phyloP scores from a whole-genome alignment of 1,140 invertebrate species.

The Papilio polytes region DNA sequence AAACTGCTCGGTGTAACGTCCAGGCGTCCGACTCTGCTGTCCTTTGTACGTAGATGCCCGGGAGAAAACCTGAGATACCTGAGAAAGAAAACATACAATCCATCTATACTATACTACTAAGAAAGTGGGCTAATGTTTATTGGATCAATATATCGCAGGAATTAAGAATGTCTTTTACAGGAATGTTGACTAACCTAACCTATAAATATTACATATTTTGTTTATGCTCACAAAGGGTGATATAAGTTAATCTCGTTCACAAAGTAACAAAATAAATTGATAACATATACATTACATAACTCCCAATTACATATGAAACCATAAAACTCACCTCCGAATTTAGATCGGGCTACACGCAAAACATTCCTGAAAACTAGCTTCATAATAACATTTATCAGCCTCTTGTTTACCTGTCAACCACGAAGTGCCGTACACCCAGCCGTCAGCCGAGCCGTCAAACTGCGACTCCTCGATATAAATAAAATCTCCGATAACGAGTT shows the following conservation, averaged over 20 bases:
- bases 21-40: constrained; percentile 95
- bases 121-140: not conserved
- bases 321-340: constrained; percentile 55
- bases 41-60: constrained; percentile 91
- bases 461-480: constrained; percentile 92
- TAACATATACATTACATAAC: not conserved
- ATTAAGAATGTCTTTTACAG: not conserved
- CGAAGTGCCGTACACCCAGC: constrained; percentile 94
- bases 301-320: not conserved
- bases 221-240: not conserved
- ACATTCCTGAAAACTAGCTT: constrained; percentile 20
- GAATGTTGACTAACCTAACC: not conserved
- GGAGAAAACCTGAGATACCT: constrained; percentile 91
- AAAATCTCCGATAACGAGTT: constrained; percentile 93
- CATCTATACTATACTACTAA: not conserved
- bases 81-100: constrained; percentile 41
- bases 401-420: constrained; percentile 88
- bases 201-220: not conserved
- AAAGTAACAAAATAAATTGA: not conserved
- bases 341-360: constrained; percentile 37
- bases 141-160: not conserved
- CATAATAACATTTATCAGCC: not conserved
- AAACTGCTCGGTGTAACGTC: constrained; percentile 91
- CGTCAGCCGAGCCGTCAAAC: constrained; percentile 89
- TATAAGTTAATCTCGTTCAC: not conserved